Base-by-base conservation (phyloP, 2,797 vertebrate genomes). In the Crenuchus spilurus region DNA sequence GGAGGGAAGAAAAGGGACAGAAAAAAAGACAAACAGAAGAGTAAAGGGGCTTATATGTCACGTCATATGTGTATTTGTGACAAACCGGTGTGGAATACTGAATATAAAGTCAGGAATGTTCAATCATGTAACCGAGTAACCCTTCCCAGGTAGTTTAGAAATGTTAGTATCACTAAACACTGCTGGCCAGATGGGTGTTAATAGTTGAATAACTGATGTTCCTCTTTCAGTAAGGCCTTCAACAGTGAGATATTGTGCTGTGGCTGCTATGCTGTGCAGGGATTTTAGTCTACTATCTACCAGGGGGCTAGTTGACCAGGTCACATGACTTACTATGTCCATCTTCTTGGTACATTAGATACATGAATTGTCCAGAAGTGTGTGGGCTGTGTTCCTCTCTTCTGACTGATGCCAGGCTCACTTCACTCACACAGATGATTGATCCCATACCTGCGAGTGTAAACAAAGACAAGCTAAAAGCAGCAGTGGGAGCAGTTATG, bases 391-490 rank as follows among this genome's bases (percentile, higher is more conserved):
- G 80, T 22, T 62, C 14, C 41, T 57, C 57, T 66, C 67, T 30
- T 74, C 57, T 61, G 67, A 41, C 46, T 70, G 60, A n/a, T 51
- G 41, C 71, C 73, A 76, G 30, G 71, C 44, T 48, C 67, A 18
- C 28, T 42, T 58, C 66, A 79, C 86, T 95, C 94, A 99, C 83
- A 99, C 97, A 68, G 98, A 98, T 75, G 98, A 99, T 82, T 99
- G 98, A 92, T 99, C 98, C 98, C 98, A 99, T 66, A 99, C 96
- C 98, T 99, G 88, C 70, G 75, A 39, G 79, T 39, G 8, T 33
- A 69, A 28, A 46, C 7, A 80, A 31, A 73, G 14, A 70, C 16
- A 54, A n/a, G n/a, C n/a, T n/a, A n/a, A n/a, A n/a, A n/a, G n/a
- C n/a, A n/a, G n/a, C n/a, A n/a, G n/a, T n/a, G n/a, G n/a, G n/a